Evolutionary conservation across 2,797 vertebrate species (phyloP), one percentile per base, ranked within the genome.

Genomic region (Pachyuromys duprasi): DNA sequence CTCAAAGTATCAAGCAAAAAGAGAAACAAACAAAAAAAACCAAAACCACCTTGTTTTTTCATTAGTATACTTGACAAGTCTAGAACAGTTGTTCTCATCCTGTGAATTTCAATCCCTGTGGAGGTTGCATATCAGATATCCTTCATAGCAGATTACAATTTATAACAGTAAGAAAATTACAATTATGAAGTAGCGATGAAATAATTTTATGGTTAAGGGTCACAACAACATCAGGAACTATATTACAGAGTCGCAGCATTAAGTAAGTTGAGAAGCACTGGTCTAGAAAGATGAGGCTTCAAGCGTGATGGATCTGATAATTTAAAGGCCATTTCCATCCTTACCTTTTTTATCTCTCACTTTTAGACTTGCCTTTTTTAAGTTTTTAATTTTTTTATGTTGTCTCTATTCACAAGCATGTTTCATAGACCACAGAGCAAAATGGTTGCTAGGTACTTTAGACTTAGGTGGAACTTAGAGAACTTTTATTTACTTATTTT

Each of bases 1-100:
- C 55, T 94, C 62, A 83, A 33, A 33, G 11, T 72, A 31, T 90
- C 45, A 94, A 87, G 72, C 82, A 69, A 93, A 53, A 55, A 31
- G 2, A 63, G 3, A 22, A 31, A 49, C 49, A 49, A 49, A 49
- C 49, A 49, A 49, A 9, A 1, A 5, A 45, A 45, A n/a, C n/a
- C n/a, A 9, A 9, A 49, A 49, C 49, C 49, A 49, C 49, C 45
- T 60, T 26, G 3, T 45, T 65, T 89, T 80, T 76, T 39, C 6
- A 31, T 3, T 42, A 63, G 60, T 28, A 45, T 63, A n/a, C 0
- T 49, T 63, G 39, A 36, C 69, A 94, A 33, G 8, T 82, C 22
- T 12, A 78, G 4, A 42, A 13, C 60, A 11, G 18, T n/a, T 67
- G 39, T 81, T 81, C 7, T 81, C 79, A 39, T 39, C 57, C 36